These are phyloP conservation scores for Thera obeliscata DNA, from an alignment of 2,888 invertebrate species.

Conservation along the genomic window DNA sequence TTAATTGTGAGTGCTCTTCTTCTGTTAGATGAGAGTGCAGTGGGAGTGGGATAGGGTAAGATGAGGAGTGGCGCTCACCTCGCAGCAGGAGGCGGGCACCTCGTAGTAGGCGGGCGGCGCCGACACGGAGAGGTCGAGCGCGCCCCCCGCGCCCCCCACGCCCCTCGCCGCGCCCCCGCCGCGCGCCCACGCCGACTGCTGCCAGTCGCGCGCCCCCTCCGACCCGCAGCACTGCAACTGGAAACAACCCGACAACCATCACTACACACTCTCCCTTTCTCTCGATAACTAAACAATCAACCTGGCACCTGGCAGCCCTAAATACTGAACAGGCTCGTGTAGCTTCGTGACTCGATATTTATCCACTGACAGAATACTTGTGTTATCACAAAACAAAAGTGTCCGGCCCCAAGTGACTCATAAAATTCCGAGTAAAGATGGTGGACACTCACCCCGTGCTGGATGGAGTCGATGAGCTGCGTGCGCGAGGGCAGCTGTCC, in stretches of 20 bases:
- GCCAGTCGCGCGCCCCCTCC: conserved; percentile 97
- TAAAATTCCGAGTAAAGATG: too few species aligned
- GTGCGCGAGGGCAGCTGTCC: conserved; percentile 64
- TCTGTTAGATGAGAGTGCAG: too few species aligned
- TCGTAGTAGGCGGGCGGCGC: conserved; percentile 63
- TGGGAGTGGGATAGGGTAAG: too few species aligned
- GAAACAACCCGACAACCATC: not conserved
- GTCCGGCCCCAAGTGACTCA: too few species aligned
- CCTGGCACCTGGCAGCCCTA: too few species aligned
- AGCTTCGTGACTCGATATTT: too few species aligned
- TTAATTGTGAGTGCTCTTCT: too few species aligned
- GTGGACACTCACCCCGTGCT: conserved; percentile 57
- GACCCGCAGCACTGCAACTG: conserved; percentile 97
- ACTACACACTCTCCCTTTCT: too few species aligned
- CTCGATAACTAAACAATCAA: too few species aligned
- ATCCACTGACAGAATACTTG: too few species aligned
- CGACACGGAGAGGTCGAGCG: conserved; percentile 69
- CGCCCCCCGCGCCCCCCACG: conserved; percentile 17
- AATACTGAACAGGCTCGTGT: too few species aligned
- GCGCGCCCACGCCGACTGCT: conserved; percentile 84
- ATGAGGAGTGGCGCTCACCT: conserved; percentile 16
- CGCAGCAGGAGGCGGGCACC: conserved; percentile 72
- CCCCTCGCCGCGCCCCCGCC: conserved; percentile 70
- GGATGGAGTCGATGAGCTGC: conserved; percentile 69
- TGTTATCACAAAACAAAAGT: too few species aligned